Percentiles rank a stretch among this genome's conserved stretches.
Evolutionary conservation across 2,797 vertebrate genomes (phyloP).

Genomic region (Mormyrus proboscirostris): DNA sequence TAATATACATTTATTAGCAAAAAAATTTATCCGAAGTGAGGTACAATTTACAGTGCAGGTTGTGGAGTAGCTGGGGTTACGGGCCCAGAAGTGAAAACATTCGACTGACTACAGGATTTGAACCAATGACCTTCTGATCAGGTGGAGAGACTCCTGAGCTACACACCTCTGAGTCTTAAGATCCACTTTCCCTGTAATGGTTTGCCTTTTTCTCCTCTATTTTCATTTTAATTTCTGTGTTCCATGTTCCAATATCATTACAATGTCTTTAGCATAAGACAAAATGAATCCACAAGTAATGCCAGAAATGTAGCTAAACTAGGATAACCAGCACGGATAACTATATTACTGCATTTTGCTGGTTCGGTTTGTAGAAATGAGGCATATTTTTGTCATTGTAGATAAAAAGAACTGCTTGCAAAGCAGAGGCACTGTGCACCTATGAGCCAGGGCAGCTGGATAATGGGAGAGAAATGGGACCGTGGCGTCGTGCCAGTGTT

Average conservation of each 20-base stretch:
- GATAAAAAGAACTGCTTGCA: not conserved
- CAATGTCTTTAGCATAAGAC: not conserved
- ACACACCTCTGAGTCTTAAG: not conserved
- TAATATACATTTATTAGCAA: not conserved
- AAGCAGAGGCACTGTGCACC: not conserved
- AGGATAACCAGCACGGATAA: not conserved
- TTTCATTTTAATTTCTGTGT: not conserved
- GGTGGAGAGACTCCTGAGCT: not conserved
- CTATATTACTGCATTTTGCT: not conserved
- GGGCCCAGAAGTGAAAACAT: not conserved
- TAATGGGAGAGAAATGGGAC: not conserved
- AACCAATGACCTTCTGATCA: not conserved
- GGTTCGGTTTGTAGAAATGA: not conserved
- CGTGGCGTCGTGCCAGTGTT: not conserved
- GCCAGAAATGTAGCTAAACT: not conserved
- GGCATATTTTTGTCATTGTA: not conserved
- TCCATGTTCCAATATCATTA: not conserved
- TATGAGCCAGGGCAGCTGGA: not conserved
- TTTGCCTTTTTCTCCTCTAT: not conserved
- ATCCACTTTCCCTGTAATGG: not conserved
- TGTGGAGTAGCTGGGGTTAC: not conserved
- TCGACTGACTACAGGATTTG: not conserved
- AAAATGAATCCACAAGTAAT: not conserved
- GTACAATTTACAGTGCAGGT: not conserved
- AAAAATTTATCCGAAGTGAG: not conserved